Evolutionary conservation across 1,140 invertebrate species (phyloP).

Genomic region (Penaeus indicus): DNA sequence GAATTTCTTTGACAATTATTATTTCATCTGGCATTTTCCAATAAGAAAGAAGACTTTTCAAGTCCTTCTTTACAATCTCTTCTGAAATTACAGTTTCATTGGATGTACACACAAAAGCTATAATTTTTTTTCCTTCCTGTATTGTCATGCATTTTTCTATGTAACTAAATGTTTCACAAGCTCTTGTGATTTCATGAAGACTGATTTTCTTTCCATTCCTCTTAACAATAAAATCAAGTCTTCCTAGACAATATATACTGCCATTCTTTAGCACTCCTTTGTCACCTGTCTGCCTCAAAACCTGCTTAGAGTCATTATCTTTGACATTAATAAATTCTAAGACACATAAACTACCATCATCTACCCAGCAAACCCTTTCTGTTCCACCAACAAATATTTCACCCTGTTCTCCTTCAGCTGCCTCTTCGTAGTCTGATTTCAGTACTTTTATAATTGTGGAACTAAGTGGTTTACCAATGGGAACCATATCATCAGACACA

Average conservation of each 20-base stretch:
- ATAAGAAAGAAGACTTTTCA: conserved; percentile 30
- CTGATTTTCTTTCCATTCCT: conserved; percentile 52
- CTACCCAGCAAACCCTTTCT: conserved; percentile 44
- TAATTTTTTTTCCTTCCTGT: conserved; percentile 21
- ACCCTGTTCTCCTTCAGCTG: conserved; percentile 36
- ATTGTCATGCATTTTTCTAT: conserved; percentile 30
- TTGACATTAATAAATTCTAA: neutral
- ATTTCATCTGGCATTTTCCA: conserved; percentile 58
- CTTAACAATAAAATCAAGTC: conserved; percentile 36
- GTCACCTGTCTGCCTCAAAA: conserved; percentile 45
- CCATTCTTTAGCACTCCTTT: conserved; percentile 33
- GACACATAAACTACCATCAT: neutral
- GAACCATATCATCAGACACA: neutral
- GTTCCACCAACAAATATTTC: conserved; percentile 46
- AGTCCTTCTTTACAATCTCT: conserved; percentile 22
- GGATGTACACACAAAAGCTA: conserved; percentile 18
- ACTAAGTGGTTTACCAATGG: conserved; percentile 38
- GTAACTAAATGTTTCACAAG: conserved; percentile 25
- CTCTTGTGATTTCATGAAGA: conserved; percentile 40
- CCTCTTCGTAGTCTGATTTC: conserved; percentile 17
- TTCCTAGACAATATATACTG: conserved; percentile 45
- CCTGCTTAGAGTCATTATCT: neutral
- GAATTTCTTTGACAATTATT: conserved; percentile 29
- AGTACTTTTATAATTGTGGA: conserved; percentile 36
- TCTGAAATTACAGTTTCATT: neutral